Base-by-base conservation (phyloP, 1,140 invertebrate species). In the Panagrolaimus sp. region DNA sequence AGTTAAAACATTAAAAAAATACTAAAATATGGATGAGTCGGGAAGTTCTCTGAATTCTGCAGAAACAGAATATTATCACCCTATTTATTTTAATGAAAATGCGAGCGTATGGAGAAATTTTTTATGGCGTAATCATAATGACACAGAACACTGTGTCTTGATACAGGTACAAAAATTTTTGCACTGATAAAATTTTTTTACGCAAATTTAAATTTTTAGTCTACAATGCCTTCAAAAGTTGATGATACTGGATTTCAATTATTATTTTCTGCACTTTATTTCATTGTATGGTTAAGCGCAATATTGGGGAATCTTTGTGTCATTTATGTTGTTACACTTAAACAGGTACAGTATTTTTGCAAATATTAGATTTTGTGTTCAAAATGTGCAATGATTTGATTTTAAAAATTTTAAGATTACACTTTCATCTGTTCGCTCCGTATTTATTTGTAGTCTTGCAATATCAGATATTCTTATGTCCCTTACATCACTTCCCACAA, bases 401-500 rank as follows among this genome's bases (percentile, higher is more conserved):
- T 70, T 43, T 64, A 73, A 28, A 17, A 46, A 21, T 17, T 68
- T 80, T 68, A 17, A 81, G 80, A 73, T 82, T 38, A 72, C 82
- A 65, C 44, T 82, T 10, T 79, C 80, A 15, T 67, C 71, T 12
- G 80, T 82, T 14, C 66, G 80, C 10, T 81, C 80, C 43, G 80
- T 82, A 24, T 82, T 82, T 68, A 83, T 82, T 62, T 77, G 75
- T 47, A 76, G 71, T 68, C 71, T 82, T 66, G 82, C 80, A 24
- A 71, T 76, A 4, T 73, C 68, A 5, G 80, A 82, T 67, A 69
- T 82, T 46, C 44, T 83, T 24, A 83, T 82, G 79, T 74, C 65
- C 24, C 38, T 82, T n/a, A 81, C 80, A 21, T 73, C 69, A 24
- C 66, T 82, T 38, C 80, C 80, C 17, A 76, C 83, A 46, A 82